Evolutionary conservation across 2,888 invertebrate species (phyloP), one percentile per base, ranked within the genome.

Genomic region (Heliconius charithonia): DNA sequence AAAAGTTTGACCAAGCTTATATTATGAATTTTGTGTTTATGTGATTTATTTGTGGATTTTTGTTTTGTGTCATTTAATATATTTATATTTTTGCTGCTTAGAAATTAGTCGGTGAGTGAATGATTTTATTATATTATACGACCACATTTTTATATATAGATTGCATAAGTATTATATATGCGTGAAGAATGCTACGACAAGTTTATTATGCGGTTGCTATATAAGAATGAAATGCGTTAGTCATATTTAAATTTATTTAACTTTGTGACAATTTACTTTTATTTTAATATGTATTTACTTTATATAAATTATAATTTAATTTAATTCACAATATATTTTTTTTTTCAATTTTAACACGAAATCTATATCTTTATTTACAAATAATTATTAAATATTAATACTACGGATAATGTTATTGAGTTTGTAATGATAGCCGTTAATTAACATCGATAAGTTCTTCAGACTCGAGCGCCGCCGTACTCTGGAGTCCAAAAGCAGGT

Each of bases 401-500:
- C 41, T 73, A 73, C 19, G 59, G 37, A 77, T 73, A 67, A 77
- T 73, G 69, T 59, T 27, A 81, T 80, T 82, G 79, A 77, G 67
- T 12, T 73, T 32, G 66, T 77, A 77, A 67, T 73, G 76, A 66
- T 76, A 78, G 76, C 66, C 66, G 76, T 83, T 84, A 85, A 85
- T 85, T 83, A 84, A 77, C 76, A 78, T 80, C 85, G 86, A 86
- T 86, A 89, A 88, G 86, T 87, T 87, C 87, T 88, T 88, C 90
- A 89, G 91, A 93, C 93, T 90, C 90, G 86, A 88, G 88, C 90
- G 86, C 89, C 83, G 83, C 89, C 89, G 92, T 92, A 92, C 93
- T 94, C 94, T 93, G 93, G 91, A 86, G 89, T 89, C 89, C 87
- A 87, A 85, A 86, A 93, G 90, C 93, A 89, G 83, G 94, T 93